Conservation (phyloP, 2,888 invertebrate genomes). For the Coelopa pilipes region DNA sequence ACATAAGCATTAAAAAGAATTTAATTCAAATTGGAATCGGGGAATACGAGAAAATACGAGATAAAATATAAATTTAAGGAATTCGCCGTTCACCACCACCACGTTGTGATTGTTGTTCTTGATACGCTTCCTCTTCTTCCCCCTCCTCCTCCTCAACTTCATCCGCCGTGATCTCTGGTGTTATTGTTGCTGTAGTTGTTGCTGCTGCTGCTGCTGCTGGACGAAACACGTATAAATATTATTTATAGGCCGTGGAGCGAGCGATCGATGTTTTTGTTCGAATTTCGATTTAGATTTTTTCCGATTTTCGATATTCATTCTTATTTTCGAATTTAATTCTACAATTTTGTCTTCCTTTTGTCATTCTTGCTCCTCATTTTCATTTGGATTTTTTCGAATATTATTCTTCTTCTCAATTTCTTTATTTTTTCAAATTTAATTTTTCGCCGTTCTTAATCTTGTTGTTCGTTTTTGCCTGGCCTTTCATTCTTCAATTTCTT, state of each 20-base stretch:
- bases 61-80: constrained; percentile 26
- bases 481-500: no score
- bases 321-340: neutral
- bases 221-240: constrained; percentile 38
- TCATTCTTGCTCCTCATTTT: neutral
- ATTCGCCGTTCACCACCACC: constrained; percentile 10
- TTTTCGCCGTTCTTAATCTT: no score
- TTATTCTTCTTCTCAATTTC: no score
- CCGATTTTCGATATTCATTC: no score
- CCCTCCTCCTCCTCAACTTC: no score
- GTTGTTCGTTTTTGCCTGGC: no score
- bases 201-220: neutral
- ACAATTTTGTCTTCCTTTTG: neutral
- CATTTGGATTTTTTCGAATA: no score
- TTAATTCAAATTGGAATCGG: constrained; percentile 59
- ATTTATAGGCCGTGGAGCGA: constrained; percentile 36
- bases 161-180: no score
- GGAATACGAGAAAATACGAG: constrained; percentile 22
- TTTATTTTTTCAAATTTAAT: no score
- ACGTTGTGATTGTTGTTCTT: no score
- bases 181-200: neutral
- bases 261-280: constrained; percentile 7
- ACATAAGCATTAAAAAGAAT: constrained; percentile 35
- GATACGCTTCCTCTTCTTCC: no score
- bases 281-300: neutral